A percentile compares a stretch with the other conserved stretches of the same genome.
These are phyloP conservation scores for Drosophila dunni DNA, from an alignment of 1,140 invertebrate species.

Conservation along the genomic window DNA sequence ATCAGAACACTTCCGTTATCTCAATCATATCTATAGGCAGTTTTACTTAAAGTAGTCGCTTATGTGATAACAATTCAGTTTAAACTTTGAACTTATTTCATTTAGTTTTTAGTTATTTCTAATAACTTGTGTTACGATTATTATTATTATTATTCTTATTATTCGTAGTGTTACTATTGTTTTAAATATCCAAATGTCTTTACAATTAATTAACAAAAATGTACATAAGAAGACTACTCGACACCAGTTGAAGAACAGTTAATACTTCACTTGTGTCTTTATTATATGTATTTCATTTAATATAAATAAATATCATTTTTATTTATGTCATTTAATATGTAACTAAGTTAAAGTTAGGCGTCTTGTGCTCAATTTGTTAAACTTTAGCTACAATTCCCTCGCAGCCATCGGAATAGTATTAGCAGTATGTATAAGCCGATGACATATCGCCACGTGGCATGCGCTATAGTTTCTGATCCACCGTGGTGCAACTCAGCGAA, in stretches of 20 bases:
- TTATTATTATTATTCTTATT: not conserved
- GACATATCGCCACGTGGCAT: conserved; percentile 31
- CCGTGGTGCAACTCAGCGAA: conserved; percentile 87
- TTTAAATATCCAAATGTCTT: conserved; percentile 54
- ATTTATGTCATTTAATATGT: not conserved
- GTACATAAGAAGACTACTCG: conserved; percentile 36
- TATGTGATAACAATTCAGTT: conserved; percentile 46
- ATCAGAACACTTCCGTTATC: not conserved
- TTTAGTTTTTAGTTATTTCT: conserved; percentile 76
- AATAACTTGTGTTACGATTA: conserved; percentile 56
- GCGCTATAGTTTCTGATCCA: conserved; percentile 19
- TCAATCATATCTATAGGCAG: conserved; percentile 20
- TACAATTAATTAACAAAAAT: conserved; percentile 81
- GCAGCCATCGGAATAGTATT: conserved; percentile 40
- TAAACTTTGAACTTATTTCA: conserved; percentile 38
- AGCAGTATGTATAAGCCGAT: conserved; percentile 46
- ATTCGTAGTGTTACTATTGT: not conserved
- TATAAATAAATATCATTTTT: conserved; percentile 4
- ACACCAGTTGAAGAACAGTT: conserved; percentile 22
- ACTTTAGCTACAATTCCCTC: conserved; percentile 58
- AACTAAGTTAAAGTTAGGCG: conserved; percentile 18
- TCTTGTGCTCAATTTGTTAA: conserved; percentile 25
- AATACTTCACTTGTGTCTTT: conserved; percentile 4
- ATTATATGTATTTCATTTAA: not conserved
- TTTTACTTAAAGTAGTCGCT: conserved; percentile 52